Evolutionary conservation across 2,797 vertebrate genomes (phyloP), one percentile per base, ranked within the genome.

Genomic region (Typhlichthys eigenmanni): DNA sequence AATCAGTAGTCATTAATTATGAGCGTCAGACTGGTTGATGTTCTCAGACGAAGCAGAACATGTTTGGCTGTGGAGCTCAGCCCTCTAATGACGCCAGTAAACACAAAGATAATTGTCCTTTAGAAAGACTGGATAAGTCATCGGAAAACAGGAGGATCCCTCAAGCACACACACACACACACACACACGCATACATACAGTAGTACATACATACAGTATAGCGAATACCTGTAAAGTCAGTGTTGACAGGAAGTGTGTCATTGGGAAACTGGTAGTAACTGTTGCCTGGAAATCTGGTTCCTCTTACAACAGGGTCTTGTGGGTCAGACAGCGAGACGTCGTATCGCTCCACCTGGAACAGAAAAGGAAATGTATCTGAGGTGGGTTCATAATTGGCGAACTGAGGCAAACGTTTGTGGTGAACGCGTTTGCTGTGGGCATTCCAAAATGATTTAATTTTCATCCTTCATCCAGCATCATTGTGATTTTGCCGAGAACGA

Each of bases 81-180:
- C 88, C 87, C 86, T 74, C 85, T 91, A 93, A 93, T 93, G 90
- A 92, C 86, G 87, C 89, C 86, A 72, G 91, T 92, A 92, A 93
- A 93, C 92, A 92, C 87, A 91, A 89, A 88, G 87, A 91, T 92
- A 93, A 93, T 93, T 93, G 90, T 89, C 91, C 91, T 92, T 91
- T 92, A 90, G 88, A 89, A 88, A 88, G 89, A 92, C 87, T 88
- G 85, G 76, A 68, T 87, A 90, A 90, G 91, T 92, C 89, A 90
- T 91, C 88, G 67, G 79, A 66, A 79, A 83, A 67, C 64, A 8
- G 17, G 16, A 9, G 24, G 14, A 46, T 10, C 5, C 1, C 50
- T 4, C 55, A 2, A 54, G 12, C 43, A 54, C 34, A 29, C 49
- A 62, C n/a, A 19, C 14, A 68, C 8, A 60, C 8, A 59, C 10